Evolutionary conservation across 2,888 invertebrate genomes (phyloP).

Genomic region (Leptopilina myrica): DNA sequence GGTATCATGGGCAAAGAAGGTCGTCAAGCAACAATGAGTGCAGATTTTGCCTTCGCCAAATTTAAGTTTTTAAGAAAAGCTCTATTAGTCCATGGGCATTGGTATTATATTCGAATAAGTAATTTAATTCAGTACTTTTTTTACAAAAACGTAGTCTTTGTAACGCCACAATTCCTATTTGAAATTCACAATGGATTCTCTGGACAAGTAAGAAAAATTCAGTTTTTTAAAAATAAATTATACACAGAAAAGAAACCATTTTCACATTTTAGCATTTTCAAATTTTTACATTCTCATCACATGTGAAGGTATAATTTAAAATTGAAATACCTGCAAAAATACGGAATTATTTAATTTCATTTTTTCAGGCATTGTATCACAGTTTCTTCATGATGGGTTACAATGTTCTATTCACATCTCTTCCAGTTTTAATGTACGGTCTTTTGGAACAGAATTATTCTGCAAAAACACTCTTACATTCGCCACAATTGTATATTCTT

Average conservation of each 20-base stretch:
- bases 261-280: too few relatives aligned
- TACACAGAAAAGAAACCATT: not conserved
- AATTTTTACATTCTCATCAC: too few relatives aligned
- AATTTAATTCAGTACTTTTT: conserved; percentile 89
- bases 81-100: conserved; percentile 89
- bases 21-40: conserved; percentile 85
- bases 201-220: conserved; percentile 74
- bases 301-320: too few relatives aligned
- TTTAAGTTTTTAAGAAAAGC: conserved; percentile 88
- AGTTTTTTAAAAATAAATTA: not conserved
- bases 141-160: conserved; percentile 90
- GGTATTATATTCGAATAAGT: conserved; percentile 87
- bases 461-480: conserved; percentile 78
- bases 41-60: conserved; percentile 92
- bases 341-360: too few relatives aligned
- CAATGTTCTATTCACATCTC: conserved; percentile 86
- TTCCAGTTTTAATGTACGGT: conserved; percentile 86
- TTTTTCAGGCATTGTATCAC: conserved; percentile 82
- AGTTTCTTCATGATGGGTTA: conserved; percentile 86
- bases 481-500: conserved; percentile 84
- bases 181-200: conserved; percentile 75
- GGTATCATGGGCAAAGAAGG: conserved; percentile 86
- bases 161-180: conserved; percentile 80
- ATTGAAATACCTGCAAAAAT: too few relatives aligned
- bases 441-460: conserved; percentile 86